These are phyloP conservation scores for Steinernema khuongi DNA, from an alignment of 1,140 invertebrate species.

Conservation along the genomic window DNA sequence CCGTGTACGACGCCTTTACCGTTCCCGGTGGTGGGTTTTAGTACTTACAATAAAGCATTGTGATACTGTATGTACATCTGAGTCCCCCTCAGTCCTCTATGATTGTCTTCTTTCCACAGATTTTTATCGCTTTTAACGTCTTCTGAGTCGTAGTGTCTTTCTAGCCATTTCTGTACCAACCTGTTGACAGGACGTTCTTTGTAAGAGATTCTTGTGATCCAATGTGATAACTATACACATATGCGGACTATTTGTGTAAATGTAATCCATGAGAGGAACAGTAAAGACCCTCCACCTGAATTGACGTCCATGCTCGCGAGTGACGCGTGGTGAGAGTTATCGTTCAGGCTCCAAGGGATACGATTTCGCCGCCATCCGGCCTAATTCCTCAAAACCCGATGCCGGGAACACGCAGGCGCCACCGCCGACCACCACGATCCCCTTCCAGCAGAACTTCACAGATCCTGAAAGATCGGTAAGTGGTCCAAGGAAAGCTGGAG, in stretches of 20 bases:
- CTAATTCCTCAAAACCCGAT: background rate
- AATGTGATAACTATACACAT: background rate
- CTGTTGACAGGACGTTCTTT: background rate
- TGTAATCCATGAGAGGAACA: background rate
- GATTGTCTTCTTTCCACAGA: background rate
- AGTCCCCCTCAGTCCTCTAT: background rate
- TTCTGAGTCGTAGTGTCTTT: background rate
- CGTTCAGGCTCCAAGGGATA: slow-evolving; percentile 4
- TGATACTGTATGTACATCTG: slow-evolving; percentile 11
- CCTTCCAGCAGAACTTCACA: slow-evolving; percentile 3
- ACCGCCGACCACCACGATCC: background rate
- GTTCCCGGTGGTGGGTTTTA: slow-evolving; percentile 15
- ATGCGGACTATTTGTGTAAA: background rate
- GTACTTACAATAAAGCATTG: background rate
- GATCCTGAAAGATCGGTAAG: slow-evolving; percentile 8
- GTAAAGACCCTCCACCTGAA: background rate
- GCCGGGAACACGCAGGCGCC: background rate
- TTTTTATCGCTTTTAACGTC: background rate
- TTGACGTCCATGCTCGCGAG: background rate
- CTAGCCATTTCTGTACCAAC: background rate
- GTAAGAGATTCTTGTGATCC: background rate
- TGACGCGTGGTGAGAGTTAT: background rate
- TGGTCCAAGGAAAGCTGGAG: background rate
- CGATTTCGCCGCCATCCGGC: background rate
- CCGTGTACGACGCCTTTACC: slow-evolving; percentile 4